phyloP scores from a whole-genome alignment of 2,888 invertebrate genomes.

The Eulithis testata region DNA sequence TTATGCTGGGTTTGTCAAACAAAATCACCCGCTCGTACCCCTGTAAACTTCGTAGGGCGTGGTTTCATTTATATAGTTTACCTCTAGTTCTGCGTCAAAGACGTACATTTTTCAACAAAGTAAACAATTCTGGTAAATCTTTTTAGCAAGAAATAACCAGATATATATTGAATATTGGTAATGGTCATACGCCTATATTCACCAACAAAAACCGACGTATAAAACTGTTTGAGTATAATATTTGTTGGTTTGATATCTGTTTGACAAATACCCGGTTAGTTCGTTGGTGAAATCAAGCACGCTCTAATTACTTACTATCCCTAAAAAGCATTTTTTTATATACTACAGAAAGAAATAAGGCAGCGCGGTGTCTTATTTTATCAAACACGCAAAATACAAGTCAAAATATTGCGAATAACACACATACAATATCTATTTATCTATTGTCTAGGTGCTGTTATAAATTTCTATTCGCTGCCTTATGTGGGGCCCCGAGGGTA shows the following conservation, averaged over 20 bases:
- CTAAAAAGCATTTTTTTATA: slow-evolving; percentile 19
- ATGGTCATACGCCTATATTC: background rate
- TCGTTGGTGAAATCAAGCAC: slow-evolving; percentile 7
- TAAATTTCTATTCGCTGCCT: slow-evolving; percentile 7
- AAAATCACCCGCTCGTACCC: too few relatives aligned
- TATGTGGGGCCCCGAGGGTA: slow-evolving; percentile 1
- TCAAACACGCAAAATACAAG: slow-evolving; percentile 25
- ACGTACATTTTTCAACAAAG: too few relatives aligned
- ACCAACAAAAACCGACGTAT: slow-evolving; percentile 4
- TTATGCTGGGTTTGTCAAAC: too few relatives aligned
- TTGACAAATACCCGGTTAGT: too few relatives aligned
- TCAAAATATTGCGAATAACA: slow-evolving; percentile 22
- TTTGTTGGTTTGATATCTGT: too few relatives aligned
- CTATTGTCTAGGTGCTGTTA: slow-evolving; percentile 11
- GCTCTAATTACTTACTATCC: slow-evolving; percentile 9
- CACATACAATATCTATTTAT: slow-evolving; percentile 7
- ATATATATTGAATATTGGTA: too few relatives aligned
- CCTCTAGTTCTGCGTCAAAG: too few relatives aligned
- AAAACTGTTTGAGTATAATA: too few relatives aligned
- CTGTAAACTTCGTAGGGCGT: too few relatives aligned
- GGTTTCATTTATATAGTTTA: too few relatives aligned
- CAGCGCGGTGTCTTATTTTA: slow-evolving; percentile 25
- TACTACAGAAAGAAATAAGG: slow-evolving; percentile 27
- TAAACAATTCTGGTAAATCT: too few relatives aligned
- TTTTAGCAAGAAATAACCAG: too few relatives aligned